A percentile compares a stretch with the other conserved stretches of the same genome.
These are phyloP conservation scores for Schizaphis graminum DNA, from an alignment of 2,888 invertebrate species.

Conservation along the genomic window DNA sequence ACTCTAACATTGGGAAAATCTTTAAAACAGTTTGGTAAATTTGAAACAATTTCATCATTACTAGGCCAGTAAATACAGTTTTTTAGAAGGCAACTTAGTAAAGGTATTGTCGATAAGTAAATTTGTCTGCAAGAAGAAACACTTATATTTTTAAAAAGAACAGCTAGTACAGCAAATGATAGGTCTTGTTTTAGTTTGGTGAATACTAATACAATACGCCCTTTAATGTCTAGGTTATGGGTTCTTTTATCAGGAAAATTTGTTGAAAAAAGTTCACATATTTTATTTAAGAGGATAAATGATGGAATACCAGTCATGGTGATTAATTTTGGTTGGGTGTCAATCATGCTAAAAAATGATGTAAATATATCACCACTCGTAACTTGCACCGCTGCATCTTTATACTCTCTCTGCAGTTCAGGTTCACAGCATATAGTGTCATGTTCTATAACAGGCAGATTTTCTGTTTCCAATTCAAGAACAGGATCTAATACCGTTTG, in stretches of 20 bases:
- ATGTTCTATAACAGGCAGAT: conserved; percentile 24
- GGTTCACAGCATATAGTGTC: background rate
- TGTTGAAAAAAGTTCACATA: background rate
- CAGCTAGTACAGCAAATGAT: background rate
- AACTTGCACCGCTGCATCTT: conserved; percentile 9
- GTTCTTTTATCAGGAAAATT: conserved; percentile 15
- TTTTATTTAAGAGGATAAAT: conserved; percentile 10
- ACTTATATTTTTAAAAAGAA: background rate
- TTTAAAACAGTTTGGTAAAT: conserved; percentile 64
- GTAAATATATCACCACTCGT: conserved; percentile 9
- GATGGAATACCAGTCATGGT: conserved; percentile 27
- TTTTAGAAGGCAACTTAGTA: background rate
- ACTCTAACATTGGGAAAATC: conserved; percentile 57
- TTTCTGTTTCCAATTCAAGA: conserved; percentile 4
- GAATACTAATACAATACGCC: background rate
- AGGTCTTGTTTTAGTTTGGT: background rate
- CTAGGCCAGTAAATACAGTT: background rate
- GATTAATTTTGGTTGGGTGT: conserved; percentile 10
- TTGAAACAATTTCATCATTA: background rate
- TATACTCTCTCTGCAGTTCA: conserved; percentile 8
- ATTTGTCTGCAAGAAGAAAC: background rate
- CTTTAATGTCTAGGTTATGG: background rate
- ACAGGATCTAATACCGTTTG: background rate
- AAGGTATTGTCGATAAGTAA: background rate
- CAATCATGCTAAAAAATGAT: background rate